Evolutionary conservation across 2,888 invertebrate species (phyloP), one percentile per base, ranked within the genome.

Genomic region (Acanthosoma haemorrhoidale): DNA sequence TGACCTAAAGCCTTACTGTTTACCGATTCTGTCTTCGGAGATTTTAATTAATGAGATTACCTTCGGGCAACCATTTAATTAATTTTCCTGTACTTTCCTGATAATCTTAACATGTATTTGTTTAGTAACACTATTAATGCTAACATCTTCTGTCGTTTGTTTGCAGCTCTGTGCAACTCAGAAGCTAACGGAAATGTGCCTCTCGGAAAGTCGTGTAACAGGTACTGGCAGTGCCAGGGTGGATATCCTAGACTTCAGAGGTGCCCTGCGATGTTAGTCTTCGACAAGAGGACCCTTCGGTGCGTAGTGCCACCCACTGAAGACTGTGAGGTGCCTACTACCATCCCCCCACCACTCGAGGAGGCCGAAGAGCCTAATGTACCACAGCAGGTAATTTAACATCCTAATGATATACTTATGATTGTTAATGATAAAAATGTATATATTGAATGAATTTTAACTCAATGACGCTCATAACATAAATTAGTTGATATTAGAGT

Each of bases 181-280:
- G 93, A 93, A 77, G 86, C 94, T 67, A 94, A 94, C 80, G 94
- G 94, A 73, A 93, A 94, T 81, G 94, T 94, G 11, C 90, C 93
- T 0, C 84, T 94, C 11, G 93, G 94, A 76, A 94, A 94, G 81
- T 94, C 93, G 66, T 94, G 94, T 85, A 94, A 94, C 83, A 85
- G 94, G 13, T 94, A 94, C 82, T 94, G 94, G 94, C 92, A 93
- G 79, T 94, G 94, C 79, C 93, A 94, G 79, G 94, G 94, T 4
- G 94, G 94, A 0, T 94, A 94, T 81, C 94, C 94, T 5, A 89
- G 94, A 70, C 86, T 94, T 5, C 94, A 94, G 79, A 84, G 94
- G 63, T 94, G 94, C 79, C 93, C 93, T 0, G 93, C 94, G 38
- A 93, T 92, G 90, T 81, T 94, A 78, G 94, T 94, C 9, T 94